A percentile compares a stretch with the other conserved stretches of the same genome.
phyloP scores from a whole-genome alignment of 2,113 vertebrate genomes.

The Monarcha castaneiventris region DNA sequence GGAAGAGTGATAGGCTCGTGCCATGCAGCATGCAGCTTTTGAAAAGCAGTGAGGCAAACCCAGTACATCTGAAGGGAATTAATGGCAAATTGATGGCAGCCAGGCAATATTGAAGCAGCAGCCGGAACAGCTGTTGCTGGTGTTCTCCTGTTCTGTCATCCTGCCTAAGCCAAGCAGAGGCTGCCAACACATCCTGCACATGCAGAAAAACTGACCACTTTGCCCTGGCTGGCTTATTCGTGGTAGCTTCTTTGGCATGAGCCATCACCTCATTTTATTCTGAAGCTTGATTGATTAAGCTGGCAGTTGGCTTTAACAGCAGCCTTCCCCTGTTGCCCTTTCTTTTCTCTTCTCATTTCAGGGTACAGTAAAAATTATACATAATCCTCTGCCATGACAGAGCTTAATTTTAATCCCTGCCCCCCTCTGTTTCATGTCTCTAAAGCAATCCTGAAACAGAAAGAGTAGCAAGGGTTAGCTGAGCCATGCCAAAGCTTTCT shows the following conservation, averaged over 20 bases:
- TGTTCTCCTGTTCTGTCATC: not conserved
- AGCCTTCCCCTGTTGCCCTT: not conserved
- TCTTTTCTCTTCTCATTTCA: not conserved
- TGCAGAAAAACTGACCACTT: not conserved
- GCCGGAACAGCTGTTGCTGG: not conserved
- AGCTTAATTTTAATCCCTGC: not conserved
- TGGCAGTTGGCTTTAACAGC: not conserved
- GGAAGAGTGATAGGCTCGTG: not conserved
- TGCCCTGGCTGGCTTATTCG: not conserved
- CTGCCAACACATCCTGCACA: not conserved
- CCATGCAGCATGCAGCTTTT: not conserved
- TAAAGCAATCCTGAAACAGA: not conserved
- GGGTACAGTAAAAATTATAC: not conserved
- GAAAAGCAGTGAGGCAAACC: not conserved
- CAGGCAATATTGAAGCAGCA: not conserved
- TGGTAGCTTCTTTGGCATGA: not conserved
- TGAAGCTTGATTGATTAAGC: not conserved
- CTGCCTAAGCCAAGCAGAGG: not conserved
- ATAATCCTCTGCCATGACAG: not conserved
- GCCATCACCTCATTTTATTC: not conserved
- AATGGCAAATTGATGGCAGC: not conserved
- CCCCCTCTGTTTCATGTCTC: not conserved
- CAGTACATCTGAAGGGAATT: not conserved
- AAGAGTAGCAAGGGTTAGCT: not conserved
- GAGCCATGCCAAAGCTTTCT: not conserved